Conservation (phyloP, 1,140 invertebrate genomes). For the Anastrepha obliqua region DNA sequence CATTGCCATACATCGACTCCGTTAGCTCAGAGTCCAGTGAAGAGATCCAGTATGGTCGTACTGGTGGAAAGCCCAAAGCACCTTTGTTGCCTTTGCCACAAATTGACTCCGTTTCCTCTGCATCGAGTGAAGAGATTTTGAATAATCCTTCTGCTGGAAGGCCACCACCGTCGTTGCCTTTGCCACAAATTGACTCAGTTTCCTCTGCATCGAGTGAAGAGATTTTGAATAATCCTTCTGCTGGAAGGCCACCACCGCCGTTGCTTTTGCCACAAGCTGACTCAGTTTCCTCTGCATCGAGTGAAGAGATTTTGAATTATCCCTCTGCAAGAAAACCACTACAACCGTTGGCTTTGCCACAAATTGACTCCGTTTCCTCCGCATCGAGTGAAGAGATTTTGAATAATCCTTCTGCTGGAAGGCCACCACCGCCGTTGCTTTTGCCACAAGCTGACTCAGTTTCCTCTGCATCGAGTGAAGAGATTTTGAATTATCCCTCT, state of each 20-base stretch:
- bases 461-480: too few species aligned
- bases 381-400: neutral
- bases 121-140: neutral
- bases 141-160: neutral
- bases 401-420: neutral
- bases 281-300: neutral
- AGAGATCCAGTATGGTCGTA: neutral
- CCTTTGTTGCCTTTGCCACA: neutral
- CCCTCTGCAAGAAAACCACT: neutral
- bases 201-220: slow-evolving; percentile 1
- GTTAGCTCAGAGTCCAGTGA: neutral
- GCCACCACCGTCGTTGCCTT: neutral
- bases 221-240: neutral
- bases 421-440: neutral
- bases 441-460: too few species aligned
- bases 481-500: too few species aligned
- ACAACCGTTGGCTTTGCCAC: neutral
- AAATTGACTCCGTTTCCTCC: neutral
- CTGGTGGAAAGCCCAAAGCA: neutral
- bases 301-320: neutral
- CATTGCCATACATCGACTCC: neutral
- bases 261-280: neutral
- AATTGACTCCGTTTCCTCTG: neutral
- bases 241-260: neutral
- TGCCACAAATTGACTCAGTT: neutral